A percentile compares a stretch with the other conserved stretches of the same genome.
phyloP scores from a whole-genome alignment of 2,888 invertebrate genomes.

The Coelinius sp. region DNA sequence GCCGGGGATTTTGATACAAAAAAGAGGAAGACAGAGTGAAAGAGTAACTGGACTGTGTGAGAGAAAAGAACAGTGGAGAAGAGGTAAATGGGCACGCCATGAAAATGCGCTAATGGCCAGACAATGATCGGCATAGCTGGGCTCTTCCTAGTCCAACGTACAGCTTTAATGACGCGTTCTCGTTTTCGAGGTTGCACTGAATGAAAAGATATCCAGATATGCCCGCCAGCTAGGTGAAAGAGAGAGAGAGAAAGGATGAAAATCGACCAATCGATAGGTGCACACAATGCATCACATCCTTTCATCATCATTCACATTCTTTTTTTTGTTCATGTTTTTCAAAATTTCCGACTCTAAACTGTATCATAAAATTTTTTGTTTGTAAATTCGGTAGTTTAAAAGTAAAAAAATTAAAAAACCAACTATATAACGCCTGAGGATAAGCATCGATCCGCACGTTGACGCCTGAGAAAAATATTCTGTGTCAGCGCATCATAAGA shows the following conservation, averaged over 20 bases:
- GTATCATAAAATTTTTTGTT: not conserved
- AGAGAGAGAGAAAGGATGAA: slow-evolving; percentile 8
- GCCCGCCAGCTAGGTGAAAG: slow-evolving; percentile 15
- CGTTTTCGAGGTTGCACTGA: slow-evolving; percentile 30
- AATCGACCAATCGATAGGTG: not conserved
- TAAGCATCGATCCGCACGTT: slow-evolving; percentile 12
- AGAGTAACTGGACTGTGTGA: slow-evolving; percentile 1
- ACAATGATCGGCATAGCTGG: slow-evolving; percentile 52
- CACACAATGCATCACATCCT: slow-evolving; percentile 1
- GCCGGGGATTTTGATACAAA: slow-evolving; percentile 7
- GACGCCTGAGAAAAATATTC: slow-evolving; percentile 20
- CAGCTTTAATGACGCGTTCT: slow-evolving; percentile 45
- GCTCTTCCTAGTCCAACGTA: slow-evolving; percentile 41
- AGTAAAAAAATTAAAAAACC: slow-evolving; percentile 3
- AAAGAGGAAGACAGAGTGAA: slow-evolving; percentile 18
- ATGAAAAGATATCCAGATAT: slow-evolving; percentile 31
- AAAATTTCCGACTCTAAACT: not conserved
- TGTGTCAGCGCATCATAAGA: slow-evolving; percentile 27
- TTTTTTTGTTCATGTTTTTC: not conserved
- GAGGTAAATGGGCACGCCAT: slow-evolving; percentile 32
- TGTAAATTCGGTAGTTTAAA: not conserved
- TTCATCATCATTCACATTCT: not conserved
- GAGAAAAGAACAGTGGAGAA: slow-evolving; percentile 25
- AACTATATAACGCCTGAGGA: not conserved
- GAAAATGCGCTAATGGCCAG: slow-evolving; percentile 56